These are phyloP conservation scores for Chrysolina americana DNA, from an alignment of 2,888 invertebrate genomes.

Conservation along the genomic window DNA sequence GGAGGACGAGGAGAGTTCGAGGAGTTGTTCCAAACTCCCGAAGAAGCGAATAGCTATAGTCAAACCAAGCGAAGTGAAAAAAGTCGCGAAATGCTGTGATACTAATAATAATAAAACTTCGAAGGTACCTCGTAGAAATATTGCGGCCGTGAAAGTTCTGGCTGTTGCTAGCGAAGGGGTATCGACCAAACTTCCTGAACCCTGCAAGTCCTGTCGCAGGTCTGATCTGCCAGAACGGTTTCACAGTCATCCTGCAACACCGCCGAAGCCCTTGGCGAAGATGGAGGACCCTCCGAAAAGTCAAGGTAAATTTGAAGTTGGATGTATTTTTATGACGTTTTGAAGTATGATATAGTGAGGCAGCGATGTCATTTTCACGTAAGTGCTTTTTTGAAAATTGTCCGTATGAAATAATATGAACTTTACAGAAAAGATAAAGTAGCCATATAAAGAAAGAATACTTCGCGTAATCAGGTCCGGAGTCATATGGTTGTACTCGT, in stretches of 20 bases:
- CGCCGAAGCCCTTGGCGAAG: constrained; percentile 33
- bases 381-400: too few relatives aligned
- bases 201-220: constrained; percentile 79
- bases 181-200: constrained; percentile 69
- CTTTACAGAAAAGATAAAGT: too few relatives aligned
- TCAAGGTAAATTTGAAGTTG: constrained; percentile 48
- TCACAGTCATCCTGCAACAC: constrained; percentile 72
- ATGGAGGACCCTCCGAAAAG: constrained; percentile 48
- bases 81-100: constrained; percentile 32
- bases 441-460: too few relatives aligned
- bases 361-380: too few relatives aligned
- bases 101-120: constrained; percentile 43
- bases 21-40: constrained; percentile 33
- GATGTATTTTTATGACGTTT: neutral
- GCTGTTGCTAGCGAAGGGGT: constrained; percentile 18
- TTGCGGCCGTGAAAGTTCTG: constrained; percentile 19
- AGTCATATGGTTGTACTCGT: too few relatives aligned
- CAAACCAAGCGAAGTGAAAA: constrained; percentile 28
- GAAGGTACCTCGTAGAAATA: constrained; percentile 20
- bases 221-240: constrained; percentile 79
- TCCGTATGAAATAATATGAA: too few relatives aligned
- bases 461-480: too few relatives aligned
- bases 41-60: neutral
- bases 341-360: neutral
- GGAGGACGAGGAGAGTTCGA: constrained; percentile 61